Evolutionary conservation across 2,797 vertebrate genomes (phyloP), one percentile per base, ranked within the genome.

Genomic region (Antrozous pallidus): DNA sequence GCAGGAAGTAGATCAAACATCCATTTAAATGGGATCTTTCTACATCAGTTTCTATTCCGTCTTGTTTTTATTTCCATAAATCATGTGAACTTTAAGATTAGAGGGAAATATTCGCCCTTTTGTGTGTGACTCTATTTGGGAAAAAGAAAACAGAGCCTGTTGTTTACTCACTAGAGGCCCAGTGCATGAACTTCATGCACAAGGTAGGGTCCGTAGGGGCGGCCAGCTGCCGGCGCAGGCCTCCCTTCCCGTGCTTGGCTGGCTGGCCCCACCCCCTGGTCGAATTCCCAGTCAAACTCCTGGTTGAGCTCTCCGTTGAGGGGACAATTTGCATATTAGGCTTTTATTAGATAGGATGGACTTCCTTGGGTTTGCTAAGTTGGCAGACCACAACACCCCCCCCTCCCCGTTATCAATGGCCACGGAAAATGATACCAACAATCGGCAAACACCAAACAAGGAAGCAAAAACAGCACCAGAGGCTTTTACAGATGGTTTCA

Each of bases 401-500:
- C 93, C n/a, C n/a, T n/a, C n/a, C n/a, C n/a, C n/a, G 91, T 73
- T 75, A 82, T 47, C 13, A 90, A 87, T 90, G 69, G 56, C 95
- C 61, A 80, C 42, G 61, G 47, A 31, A 96, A 92, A 91, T 51
- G 74, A 58, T 13, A 75, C 69, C 42, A 85, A 9, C 78, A 49
- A 74, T 4, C 54, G 92, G 14, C 28, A 88, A 78, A 61, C 5
- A 5, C 10, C 11, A 26, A 56, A 89, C 56, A 6, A 96, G 61
- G 28, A 40, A 73, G 36, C 80, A 70, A 42, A 38, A 22, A 47
- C 11, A 96, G 9, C 0, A 0, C 40, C 47, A 71, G 33, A 1
- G 54, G 95, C 73, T 97, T 95, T 71, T 95, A 77, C 78, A 58
- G 73, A 70, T 84, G 94, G 94, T 95, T 97, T 97, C 71, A 28